Conservation (phyloP, 2,113 vertebrate genomes). For the Cettia cetti region DNA sequence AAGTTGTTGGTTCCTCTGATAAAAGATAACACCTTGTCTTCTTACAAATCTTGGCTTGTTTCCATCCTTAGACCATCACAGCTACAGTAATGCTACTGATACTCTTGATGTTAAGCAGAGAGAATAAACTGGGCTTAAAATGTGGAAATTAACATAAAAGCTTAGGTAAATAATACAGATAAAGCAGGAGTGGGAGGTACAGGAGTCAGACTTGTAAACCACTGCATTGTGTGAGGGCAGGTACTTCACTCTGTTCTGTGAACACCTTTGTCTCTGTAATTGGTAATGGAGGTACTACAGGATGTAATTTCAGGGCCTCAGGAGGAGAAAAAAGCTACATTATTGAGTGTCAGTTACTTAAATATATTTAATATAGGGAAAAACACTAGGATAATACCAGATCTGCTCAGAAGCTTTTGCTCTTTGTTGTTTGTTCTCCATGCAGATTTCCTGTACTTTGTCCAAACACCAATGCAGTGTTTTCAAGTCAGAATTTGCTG, state of each 20-base stretch:
- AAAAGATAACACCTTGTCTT: not conserved
- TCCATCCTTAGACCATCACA: not conserved
- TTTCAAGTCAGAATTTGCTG: not conserved
- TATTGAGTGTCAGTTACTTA: not conserved
- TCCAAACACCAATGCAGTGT: not conserved
- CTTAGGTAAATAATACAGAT: not conserved
- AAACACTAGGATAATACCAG: not conserved
- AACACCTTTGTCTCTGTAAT: not conserved
- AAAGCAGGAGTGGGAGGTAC: not conserved
- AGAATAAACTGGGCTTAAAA: not conserved
- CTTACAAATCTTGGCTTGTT: not conserved
- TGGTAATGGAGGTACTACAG: not conserved
- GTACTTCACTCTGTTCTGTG: not conserved
- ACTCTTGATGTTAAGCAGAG: not conserved
- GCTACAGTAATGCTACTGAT: not conserved
- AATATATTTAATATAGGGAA: not conserved
- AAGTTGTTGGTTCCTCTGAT: not conserved
- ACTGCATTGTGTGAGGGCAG: not conserved
- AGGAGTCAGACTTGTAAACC: not conserved
- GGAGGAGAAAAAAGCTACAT: not conserved
- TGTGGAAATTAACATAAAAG: not conserved
- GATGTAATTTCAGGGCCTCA: not conserved
- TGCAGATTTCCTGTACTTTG: not conserved
- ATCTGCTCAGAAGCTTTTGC: not conserved
- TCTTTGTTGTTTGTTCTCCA: not conserved